Evolutionary conservation across 2,888 invertebrate genomes (phyloP), one percentile per base, ranked within the genome.

Genomic region (Netelia melanura): DNA sequence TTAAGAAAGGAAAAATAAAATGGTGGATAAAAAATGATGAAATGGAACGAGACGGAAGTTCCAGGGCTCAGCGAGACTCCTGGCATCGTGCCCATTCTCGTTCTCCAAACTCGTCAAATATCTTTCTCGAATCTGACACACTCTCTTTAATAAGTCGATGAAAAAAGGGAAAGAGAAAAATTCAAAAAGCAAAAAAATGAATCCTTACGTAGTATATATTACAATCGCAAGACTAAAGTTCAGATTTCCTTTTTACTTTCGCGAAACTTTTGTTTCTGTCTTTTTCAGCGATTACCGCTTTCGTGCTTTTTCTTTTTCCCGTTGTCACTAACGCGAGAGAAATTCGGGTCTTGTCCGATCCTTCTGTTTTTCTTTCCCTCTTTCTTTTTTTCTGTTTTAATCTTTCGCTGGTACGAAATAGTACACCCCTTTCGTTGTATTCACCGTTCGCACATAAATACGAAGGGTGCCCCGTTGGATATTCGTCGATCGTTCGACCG

Each of bases 31-130:
- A 54, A 62, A 71, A 74, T 70, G 43, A 70, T 64, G 61, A 61
- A 70, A 56, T 67, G 79, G 79, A 61, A 72, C 58, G 58, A 68
- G 58, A 52, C 48, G 67, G 5, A 38, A 38, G 38, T 38, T 44
- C 21, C 17, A 56, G 54, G 10, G 23, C 54, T 70, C 56, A 79
- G 54, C 61, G 75, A 75, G 62, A 23, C 44, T 54, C 52, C 54
- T 85, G 85, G 85, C 85, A 56, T 71, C 43, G 79, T 52, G 83
- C 85, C 80, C 76, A 78, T 82, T 43, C 43, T 70, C 38, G 43
- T 30, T 44, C 70, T n/a, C 30, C 25, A 68, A 21, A 44, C 56
- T 77, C 79, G 76, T 85, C 85, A 80, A 80, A 80, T 83, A 65
- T 44, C 56, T 67, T 44, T 77, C 65, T 72, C 72, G 64, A 78